Evolutionary conservation across 1,140 invertebrate species (phyloP).

Genomic region (Oryctes rhinoceros): DNA sequence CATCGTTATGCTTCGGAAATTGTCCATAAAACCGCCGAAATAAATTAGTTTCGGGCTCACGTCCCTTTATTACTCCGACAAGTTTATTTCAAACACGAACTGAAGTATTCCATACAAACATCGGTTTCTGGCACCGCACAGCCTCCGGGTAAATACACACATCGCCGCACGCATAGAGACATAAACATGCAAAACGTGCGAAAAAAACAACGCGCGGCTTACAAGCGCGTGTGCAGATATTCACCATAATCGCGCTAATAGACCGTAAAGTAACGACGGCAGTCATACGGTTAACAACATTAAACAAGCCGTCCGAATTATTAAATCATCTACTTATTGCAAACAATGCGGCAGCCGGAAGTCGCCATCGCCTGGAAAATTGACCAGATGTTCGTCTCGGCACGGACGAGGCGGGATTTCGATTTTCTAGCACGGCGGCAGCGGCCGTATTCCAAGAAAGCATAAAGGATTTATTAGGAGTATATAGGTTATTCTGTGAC

Average conservation of each 20-base stretch:
- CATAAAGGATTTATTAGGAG: constrained; percentile 8
- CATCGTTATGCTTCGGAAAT: no score
- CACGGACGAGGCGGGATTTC: constrained; percentile 9
- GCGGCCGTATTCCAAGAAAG: background rate
- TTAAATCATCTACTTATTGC: constrained; percentile 18
- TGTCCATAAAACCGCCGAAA: no score
- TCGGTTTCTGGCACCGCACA: no score
- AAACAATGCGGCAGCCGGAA: background rate
- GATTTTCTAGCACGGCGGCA: background rate
- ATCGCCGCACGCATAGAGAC: background rate
- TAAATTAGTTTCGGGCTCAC: no score
- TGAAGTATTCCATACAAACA: no score
- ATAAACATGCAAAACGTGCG: background rate
- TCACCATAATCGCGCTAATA: background rate
- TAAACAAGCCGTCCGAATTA: constrained; percentile 9
- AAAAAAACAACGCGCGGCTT: background rate
- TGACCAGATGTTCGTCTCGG: constrained; percentile 16
- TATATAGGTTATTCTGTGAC: background rate
- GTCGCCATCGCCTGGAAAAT: constrained; percentile 8
- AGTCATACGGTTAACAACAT: background rate
- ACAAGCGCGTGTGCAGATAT: background rate
- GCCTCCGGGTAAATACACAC: background rate
- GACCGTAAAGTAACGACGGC: background rate
- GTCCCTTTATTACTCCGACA: no score
- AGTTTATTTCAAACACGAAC: no score